Conservation (phyloP, 2,888 invertebrate species). For the Caenorhabditis auriculariae region DNA sequence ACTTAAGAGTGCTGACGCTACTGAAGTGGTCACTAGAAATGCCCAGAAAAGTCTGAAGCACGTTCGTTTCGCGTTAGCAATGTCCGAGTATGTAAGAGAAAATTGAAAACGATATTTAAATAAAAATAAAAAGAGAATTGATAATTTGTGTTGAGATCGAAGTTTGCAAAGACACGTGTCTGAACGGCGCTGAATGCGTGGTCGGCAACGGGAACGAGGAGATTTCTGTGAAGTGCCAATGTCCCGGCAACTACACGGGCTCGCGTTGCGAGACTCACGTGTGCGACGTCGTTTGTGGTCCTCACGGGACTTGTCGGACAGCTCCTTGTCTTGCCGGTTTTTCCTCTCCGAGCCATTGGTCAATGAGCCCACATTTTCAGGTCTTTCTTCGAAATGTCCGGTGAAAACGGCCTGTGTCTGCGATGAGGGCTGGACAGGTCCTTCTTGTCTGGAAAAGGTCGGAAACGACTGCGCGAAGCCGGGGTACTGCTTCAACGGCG, state of each 20-base stretch:
- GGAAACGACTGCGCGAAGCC: background rate
- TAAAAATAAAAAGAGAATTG: background rate
- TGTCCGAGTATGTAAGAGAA: too few species aligned
- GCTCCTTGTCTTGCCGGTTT: slow-evolving; percentile 9
- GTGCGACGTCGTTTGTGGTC: slow-evolving; percentile 21
- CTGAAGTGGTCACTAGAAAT: too few species aligned
- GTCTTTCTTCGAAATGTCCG: too few species aligned
- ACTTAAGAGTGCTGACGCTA: too few species aligned
- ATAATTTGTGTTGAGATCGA: slow-evolving; percentile 10
- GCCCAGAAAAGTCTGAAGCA: too few species aligned
- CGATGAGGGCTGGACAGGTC: slow-evolving; percentile 21
- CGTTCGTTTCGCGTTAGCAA: too few species aligned
- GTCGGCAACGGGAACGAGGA: too few species aligned
- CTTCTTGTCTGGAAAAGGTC: slow-evolving; percentile 8
- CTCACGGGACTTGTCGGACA: slow-evolving; percentile 13
- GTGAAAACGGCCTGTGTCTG: slow-evolving; percentile 14
- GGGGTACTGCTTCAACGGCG: slow-evolving; percentile 18
- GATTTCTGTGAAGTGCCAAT: too few species aligned
- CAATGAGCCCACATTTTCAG: too few species aligned
- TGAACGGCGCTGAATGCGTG: slow-evolving; percentile 22
- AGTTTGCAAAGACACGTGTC: slow-evolving; percentile 12
- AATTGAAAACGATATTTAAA: background rate
- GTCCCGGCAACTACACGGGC: slow-evolving; percentile 13
- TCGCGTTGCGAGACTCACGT: slow-evolving; percentile 13
- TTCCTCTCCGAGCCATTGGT: too few species aligned